Base-by-base conservation (phyloP, 2,113 vertebrate species). In the Boleophthalmus pectinirostris region DNA sequence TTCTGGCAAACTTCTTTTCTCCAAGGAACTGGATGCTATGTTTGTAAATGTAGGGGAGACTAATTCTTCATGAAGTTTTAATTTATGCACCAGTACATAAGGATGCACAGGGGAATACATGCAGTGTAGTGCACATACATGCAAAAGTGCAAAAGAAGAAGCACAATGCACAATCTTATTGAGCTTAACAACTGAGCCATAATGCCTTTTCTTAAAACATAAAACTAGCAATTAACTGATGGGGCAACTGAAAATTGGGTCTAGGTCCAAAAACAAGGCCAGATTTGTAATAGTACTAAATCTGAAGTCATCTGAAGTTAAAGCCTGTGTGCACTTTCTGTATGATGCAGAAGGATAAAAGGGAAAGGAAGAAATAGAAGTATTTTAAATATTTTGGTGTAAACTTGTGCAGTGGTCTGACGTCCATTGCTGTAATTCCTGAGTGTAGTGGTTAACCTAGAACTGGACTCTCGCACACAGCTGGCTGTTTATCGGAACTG, bases 401-500 rank as follows among this genome's bases (percentile, higher is more conserved):
- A 5, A 57, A 58, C 20, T 47, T 23, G 14, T 54, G 63, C 64
- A 25, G 21, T 8, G 8, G 45, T 56, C 72, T 83, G 51, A n/a
- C 51, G 51, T 54, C 8, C 20, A 54, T 1, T 54, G 51, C 20
- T 21, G 51, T 33, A 3, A 72, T 69, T 74, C n/a, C 5, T 13
- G 33, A 84, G 71, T 63, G 29, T 7, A 57, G 47, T 56, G 0
- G 57, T 78, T 69, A 80, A 81, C 72, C 77, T 73, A 60, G 77
- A 64, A 21, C 56, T 1, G 8, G 21, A 72, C 47, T 11, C 3
- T 83, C 68, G 80, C 77, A 83, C 68, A 75, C 13, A 24, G 15
- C 67, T 69, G 29, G 45, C 9, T 33, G 43, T 86, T 85, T 85
- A 68, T 82, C 72, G 71, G 82, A 90, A 90, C 60, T 74, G 65